Percentiles rank a stretch among this genome's conserved stretches.
Conservation (phyloP, 1,140 invertebrate genomes). For the Sminthurinus signatus region DNA sequence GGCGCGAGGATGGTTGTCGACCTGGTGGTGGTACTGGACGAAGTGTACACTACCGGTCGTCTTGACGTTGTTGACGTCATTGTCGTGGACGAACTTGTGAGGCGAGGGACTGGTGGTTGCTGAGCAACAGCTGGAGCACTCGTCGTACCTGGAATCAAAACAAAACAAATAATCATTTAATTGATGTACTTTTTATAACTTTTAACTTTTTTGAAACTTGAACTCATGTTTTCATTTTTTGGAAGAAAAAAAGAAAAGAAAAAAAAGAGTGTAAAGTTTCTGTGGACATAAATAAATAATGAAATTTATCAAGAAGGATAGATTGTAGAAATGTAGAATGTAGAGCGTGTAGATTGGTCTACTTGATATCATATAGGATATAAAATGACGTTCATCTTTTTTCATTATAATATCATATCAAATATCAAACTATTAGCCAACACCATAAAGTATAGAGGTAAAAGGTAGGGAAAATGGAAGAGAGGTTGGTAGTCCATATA, state of each 20-base stretch:
- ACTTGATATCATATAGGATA: not conserved
- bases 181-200: too few species aligned
- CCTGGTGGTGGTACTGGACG: slow-evolving; percentile 26
- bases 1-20: slow-evolving; percentile 27
- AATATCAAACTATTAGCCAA: too few species aligned
- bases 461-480: not conserved
- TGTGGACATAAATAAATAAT: too few species aligned
- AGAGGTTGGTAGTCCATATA: not conserved
- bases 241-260: slow-evolving; percentile 5
- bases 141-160: slow-evolving; percentile 28
- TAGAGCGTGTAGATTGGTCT: too few species aligned
- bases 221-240: not conserved
- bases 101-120: slow-evolving; percentile 27
- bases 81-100: slow-evolving; percentile 22
- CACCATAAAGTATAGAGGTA: too few species aligned
- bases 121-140: slow-evolving; percentile 26
- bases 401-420: too few species aligned
- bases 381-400: too few species aligned
- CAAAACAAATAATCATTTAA: too few species aligned
- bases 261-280: too few species aligned
- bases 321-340: too few species aligned
- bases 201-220: too few species aligned
- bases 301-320: too few species aligned
- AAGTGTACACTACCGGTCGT: slow-evolving; percentile 31
- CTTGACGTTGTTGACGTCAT: slow-evolving; percentile 20